Conservation (phyloP, 2,888 invertebrate species). For the Dicyrtoma fusca region DNA sequence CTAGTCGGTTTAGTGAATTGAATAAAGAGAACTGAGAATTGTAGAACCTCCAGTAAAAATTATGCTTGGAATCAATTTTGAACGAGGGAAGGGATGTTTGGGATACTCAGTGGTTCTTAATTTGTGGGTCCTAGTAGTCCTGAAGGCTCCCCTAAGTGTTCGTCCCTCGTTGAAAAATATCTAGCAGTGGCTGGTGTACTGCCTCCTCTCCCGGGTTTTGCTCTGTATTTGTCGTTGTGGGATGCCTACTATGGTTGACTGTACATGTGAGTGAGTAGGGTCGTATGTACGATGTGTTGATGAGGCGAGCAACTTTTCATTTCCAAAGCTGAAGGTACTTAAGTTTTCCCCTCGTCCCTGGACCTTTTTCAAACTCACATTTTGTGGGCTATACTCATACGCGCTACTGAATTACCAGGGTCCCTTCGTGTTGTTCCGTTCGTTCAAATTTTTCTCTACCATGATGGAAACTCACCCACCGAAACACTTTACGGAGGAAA, state of each 20-base stretch:
- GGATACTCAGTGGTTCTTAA: constrained; percentile 38
- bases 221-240: background rate
- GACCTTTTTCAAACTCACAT: constrained; percentile 24
- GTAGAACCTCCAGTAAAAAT: background rate
- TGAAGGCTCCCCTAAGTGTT: constrained; percentile 43
- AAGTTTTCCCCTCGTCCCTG: constrained; percentile 22
- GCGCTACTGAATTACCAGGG: constrained; percentile 46
- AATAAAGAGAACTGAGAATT: constrained; percentile 18
- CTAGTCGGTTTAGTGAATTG: too few relatives aligned
- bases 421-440: constrained; percentile 35
- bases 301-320: background rate
- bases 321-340: background rate
- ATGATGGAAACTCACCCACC: constrained; percentile 39
- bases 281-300: background rate
- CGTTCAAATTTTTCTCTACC: constrained; percentile 20
- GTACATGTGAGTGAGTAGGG: background rate
- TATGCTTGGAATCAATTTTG: constrained; percentile 33
- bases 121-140: constrained; percentile 30
- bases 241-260: background rate
- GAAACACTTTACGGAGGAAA: constrained; percentile 38
- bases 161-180: constrained; percentile 41
- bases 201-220: constrained; percentile 27
- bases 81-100: constrained; percentile 42
- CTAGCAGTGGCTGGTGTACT: background rate
- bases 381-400: constrained; percentile 41